phyloP scores from a whole-genome alignment of 2,888 invertebrate genomes.

The Melitaea athalia region DNA sequence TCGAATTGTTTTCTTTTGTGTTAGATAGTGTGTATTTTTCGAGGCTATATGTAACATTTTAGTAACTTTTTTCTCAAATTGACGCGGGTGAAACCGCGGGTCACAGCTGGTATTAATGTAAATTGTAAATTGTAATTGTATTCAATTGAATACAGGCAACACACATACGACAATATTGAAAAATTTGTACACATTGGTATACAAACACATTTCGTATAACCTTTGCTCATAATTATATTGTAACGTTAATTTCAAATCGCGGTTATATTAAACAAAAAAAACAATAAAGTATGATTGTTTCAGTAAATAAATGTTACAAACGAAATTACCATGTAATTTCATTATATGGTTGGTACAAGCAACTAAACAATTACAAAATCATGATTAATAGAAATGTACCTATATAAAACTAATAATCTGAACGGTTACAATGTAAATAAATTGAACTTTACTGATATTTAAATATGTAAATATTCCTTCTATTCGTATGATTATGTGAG shows the following conservation, averaged over 20 bases:
- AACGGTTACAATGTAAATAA: neutral
- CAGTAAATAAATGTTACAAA: neutral
- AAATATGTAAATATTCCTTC: slow-evolving; percentile 9
- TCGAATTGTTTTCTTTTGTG: no score
- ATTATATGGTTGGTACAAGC: neutral
- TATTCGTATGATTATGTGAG: neutral
- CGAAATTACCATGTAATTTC: neutral
- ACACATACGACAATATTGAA: neutral
- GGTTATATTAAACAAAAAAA: neutral
- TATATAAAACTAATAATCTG: neutral
- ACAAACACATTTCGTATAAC: neutral
- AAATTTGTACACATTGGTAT: neutral
- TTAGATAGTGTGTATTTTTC: no score
- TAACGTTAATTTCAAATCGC: neutral
- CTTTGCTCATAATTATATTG: neutral
- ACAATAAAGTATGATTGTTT: neutral
- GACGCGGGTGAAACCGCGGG: no score
- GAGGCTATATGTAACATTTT: no score
- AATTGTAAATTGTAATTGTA: no score
- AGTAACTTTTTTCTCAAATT: no score
- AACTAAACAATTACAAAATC: neutral
- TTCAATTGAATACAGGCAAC: no score
- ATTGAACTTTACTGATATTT: neutral
- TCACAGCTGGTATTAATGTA: no score
- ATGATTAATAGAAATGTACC: neutral